Percentiles rank a stretch among this genome's conserved stretches.
Evolutionary conservation across 2,797 vertebrate species (phyloP).

Genomic region (Varecia variegata): DNA sequence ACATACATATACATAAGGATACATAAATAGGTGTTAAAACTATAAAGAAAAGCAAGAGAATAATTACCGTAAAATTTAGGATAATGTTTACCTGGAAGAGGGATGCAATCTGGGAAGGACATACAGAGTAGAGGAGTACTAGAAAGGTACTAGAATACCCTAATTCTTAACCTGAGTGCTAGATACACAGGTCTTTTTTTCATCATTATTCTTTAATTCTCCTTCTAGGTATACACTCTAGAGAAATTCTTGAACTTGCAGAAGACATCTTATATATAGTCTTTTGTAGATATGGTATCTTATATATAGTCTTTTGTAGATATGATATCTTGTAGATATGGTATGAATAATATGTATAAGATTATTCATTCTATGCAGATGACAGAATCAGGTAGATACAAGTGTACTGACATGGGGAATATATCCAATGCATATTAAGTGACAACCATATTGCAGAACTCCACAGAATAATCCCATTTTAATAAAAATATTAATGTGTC

Average conservation of each 20-base stretch:
- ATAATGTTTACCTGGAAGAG: not conserved
- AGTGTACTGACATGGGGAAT: not conserved
- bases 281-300: not conserved
- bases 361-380: conserved; percentile 10
- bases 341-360: no score
- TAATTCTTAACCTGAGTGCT: conserved; percentile 5
- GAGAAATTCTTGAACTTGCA: conserved; percentile 45
- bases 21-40: not conserved
- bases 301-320: conserved; percentile 22
- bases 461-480: conserved; percentile 19
- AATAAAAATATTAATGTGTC: conserved; percentile 39
- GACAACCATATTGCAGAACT: conserved; percentile 17
- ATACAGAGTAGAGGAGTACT: not conserved
- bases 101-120: not conserved
- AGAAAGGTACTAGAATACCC: not conserved
- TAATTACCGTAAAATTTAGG: not conserved
- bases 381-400: not conserved
- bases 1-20: not conserved
- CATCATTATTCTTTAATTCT: not conserved
- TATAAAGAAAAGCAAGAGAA: not conserved
- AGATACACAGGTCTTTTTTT: not conserved
- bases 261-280: conserved; percentile 7
- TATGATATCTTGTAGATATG: not conserved
- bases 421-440: conserved; percentile 16
- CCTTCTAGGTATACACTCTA: not conserved